Evolutionary conservation across 1,140 invertebrate genomes (phyloP).

Genomic region (Neocloeon triangulifer): DNA sequence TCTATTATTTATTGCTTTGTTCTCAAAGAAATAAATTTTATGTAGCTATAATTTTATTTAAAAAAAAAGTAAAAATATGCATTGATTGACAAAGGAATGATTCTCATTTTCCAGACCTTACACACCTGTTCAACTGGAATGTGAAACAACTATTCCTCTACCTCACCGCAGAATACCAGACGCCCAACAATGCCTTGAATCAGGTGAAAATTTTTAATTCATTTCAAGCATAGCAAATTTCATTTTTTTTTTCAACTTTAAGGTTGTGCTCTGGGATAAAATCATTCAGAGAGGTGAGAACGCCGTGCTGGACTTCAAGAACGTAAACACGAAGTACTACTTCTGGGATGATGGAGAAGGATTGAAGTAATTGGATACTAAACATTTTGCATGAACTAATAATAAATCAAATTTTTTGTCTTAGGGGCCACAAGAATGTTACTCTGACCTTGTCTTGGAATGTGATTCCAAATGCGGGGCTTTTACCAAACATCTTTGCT

Average conservation of each 20-base stretch:
- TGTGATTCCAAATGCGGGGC: constrained; percentile 93
- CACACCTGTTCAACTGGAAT: constrained; percentile 95
- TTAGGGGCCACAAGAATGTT: constrained; percentile 77
- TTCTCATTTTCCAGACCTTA: constrained; percentile 34
- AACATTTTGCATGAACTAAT: not conserved
- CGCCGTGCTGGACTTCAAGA: constrained; percentile 73
- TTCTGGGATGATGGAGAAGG: constrained; percentile 99
- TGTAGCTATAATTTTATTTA: not conserved
- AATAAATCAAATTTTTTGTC: too few species aligned
- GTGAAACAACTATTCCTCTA: constrained; percentile 96
- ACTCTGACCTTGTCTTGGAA: constrained; percentile 92
- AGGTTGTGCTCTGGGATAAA: constrained; percentile 98
- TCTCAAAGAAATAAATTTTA: too few species aligned
- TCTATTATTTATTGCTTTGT: not conserved
- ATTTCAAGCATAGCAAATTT: not conserved
- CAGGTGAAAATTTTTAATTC: constrained; percentile 25
- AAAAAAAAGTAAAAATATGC: not conserved
- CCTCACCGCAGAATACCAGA: constrained; percentile 88
- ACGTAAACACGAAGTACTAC: constrained; percentile 95
- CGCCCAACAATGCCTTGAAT: constrained; percentile 68
- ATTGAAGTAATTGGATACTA: constrained; percentile 42
- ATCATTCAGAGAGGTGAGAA: constrained; percentile 88
- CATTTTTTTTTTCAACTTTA: constrained; percentile 12
- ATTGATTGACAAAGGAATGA: constrained; percentile 7
- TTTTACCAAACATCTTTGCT: constrained; percentile 66